Conservation (phyloP, 2,113 vertebrate species). For the Mustelus asterias region DNA sequence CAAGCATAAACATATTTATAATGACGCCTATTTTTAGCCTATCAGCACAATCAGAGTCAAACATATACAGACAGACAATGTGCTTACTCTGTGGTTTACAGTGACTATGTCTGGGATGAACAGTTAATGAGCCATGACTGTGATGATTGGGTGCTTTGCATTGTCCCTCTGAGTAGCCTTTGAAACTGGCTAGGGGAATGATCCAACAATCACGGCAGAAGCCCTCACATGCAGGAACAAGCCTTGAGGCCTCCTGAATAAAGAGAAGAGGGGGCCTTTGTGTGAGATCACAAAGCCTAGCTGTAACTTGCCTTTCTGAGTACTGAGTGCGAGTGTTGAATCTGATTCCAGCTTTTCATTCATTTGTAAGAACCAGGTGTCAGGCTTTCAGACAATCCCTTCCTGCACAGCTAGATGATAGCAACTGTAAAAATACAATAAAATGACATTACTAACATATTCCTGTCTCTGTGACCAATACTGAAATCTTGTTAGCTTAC, state of each 20-base stretch:
- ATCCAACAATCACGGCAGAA: background rate
- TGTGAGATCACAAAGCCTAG: background rate
- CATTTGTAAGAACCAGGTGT: background rate
- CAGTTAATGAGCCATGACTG: background rate
- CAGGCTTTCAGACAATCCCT: background rate
- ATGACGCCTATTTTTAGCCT: background rate
- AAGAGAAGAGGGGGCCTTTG: background rate
- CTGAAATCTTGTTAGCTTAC: background rate
- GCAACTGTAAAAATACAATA: background rate
- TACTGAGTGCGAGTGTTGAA: background rate
- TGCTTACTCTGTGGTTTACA: background rate
- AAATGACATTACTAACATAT: background rate
- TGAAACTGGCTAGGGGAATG: background rate
- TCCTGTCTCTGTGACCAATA: background rate
- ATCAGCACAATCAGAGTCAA: background rate
- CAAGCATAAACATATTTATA: background rate
- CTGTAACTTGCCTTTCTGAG: background rate
- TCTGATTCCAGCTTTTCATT: background rate
- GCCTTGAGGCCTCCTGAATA: background rate
- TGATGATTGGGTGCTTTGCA: background rate
- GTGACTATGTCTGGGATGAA: background rate
- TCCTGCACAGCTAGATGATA: background rate
- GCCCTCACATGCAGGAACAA: background rate
- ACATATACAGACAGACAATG: background rate
- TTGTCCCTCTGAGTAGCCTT: slow-evolving; percentile 3